Evolutionary conservation across 2,797 vertebrate genomes (phyloP).

Genomic region (Coccyzus lansbergi): DNA sequence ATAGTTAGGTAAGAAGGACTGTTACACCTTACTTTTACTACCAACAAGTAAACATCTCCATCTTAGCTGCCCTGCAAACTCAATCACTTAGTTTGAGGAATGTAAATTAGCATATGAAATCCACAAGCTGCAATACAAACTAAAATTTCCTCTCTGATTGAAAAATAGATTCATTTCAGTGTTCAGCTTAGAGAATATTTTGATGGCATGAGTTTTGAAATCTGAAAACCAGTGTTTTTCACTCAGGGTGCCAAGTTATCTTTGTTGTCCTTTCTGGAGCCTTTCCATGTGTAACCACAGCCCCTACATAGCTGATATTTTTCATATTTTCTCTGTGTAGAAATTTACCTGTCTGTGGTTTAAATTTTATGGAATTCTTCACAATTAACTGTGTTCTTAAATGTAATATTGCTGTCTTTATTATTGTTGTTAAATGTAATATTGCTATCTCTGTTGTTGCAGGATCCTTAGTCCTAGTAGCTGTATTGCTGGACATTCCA

Average conservation of each 20-base stretch:
- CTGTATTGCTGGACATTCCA: neutral
- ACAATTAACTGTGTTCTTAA: neutral
- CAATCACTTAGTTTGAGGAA: slow-evolving; percentile 34
- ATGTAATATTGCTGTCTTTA: neutral
- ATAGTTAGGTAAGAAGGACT: neutral
- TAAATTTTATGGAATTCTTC: neutral
- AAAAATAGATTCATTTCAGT: neutral
- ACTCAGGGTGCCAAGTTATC: slow-evolving; percentile 41
- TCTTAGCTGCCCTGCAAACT: slow-evolving; percentile 41
- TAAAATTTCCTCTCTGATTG: slow-evolving; percentile 2
- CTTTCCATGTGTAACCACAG: slow-evolving; percentile 15
- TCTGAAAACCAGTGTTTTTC: slow-evolving; percentile 45
- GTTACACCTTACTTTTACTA: neutral
- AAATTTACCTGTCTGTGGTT: neutral
- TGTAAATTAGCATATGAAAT: slow-evolving; percentile 58
- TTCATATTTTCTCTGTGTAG: neutral
- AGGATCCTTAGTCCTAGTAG: neutral
- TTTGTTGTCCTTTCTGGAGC: slow-evolving; percentile 17
- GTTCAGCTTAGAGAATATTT: slow-evolving; percentile 36
- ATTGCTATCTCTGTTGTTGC: neutral
- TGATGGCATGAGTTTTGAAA: slow-evolving; percentile 60
- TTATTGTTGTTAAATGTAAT: neutral
- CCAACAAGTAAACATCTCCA: slow-evolving; percentile 5
- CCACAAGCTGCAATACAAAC: slow-evolving; percentile 46
- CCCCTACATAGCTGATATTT: slow-evolving; percentile 39